Evolutionary conservation across 2,888 invertebrate genomes (phyloP).

Genomic region (Eledona agricola): DNA sequence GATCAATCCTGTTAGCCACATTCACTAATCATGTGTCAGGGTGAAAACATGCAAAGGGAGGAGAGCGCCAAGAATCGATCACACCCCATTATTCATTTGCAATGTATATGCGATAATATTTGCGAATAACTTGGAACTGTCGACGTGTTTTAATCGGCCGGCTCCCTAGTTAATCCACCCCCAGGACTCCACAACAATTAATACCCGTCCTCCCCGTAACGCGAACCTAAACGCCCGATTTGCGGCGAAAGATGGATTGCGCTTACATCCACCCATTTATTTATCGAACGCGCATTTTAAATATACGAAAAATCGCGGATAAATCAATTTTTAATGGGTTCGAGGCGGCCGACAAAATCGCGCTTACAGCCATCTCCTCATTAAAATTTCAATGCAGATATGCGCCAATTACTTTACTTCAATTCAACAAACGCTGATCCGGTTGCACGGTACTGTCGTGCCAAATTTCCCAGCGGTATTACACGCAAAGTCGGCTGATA

Average conservation of each 20-base stretch:
- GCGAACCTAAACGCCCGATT: constrained; percentile 1
- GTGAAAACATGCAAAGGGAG: constrained; percentile 56
- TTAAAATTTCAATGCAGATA: constrained; percentile 20
- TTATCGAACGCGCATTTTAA: constrained; percentile 7
- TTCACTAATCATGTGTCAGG: constrained; percentile 54
- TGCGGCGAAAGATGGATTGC: constrained; percentile 6
- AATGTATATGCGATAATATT: constrained; percentile 40
- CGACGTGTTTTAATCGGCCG: constrained; percentile 5
- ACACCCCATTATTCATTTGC: constrained; percentile 48
- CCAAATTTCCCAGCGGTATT: constrained; percentile 28
- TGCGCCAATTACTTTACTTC: constrained; percentile 17
- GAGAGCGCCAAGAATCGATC: constrained; percentile 51
- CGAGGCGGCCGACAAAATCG: no score
- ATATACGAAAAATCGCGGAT: constrained; percentile 14
- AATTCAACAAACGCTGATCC: constrained; percentile 6
- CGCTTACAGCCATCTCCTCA: background rate
- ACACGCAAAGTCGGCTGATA: constrained; percentile 21
- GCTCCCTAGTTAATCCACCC: background rate
- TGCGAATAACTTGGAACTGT: constrained; percentile 14
- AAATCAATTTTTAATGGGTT: no score
- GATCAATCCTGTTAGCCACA: constrained; percentile 52
- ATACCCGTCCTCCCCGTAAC: constrained; percentile 1
- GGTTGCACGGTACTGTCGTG: constrained; percentile 11
- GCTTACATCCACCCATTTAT: constrained; percentile 10
- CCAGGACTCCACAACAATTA: constrained; percentile 7